Conservation (phyloP, 2,888 invertebrate species). For the Sesia bembeciformis region DNA sequence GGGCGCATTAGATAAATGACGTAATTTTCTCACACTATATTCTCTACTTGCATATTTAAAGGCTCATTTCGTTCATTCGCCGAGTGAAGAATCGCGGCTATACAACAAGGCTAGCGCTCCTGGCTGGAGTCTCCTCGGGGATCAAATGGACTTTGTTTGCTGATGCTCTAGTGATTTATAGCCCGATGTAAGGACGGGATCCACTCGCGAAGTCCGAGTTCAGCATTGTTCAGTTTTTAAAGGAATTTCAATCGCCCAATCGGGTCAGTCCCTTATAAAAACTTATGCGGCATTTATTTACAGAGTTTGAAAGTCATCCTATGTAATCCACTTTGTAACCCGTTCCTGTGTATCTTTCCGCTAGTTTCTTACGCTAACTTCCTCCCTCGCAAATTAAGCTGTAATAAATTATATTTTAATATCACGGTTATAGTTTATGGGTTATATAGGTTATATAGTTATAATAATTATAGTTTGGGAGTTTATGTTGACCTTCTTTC, state of each 20-base stretch:
- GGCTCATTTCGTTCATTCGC: background rate
- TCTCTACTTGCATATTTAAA: background rate
- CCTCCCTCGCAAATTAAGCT: constrained; percentile 15
- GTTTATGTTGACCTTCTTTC: constrained; percentile 37
- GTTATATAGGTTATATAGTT: no score
- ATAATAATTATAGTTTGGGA: constrained; percentile 16
- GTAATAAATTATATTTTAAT: constrained; percentile 32
- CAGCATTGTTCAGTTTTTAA: constrained; percentile 28
- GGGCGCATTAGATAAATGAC: background rate
- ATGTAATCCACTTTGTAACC: constrained; percentile 16
- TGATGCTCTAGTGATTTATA: constrained; percentile 38
- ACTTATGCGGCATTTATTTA: constrained; percentile 15
- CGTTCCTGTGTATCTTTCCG: constrained; percentile 17
- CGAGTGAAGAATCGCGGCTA: background rate
- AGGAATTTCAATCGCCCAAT: constrained; percentile 20
- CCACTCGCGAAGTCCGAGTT: constrained; percentile 12
- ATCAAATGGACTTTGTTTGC: constrained; percentile 23
- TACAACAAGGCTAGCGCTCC: background rate
- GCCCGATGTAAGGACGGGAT: constrained; percentile 17
- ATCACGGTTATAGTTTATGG: no score
- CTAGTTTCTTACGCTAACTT: constrained; percentile 33
- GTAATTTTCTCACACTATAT: background rate
- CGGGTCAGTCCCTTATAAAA: background rate
- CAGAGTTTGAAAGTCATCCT: constrained; percentile 21
- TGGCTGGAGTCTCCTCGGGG: constrained; percentile 7